Evolutionary conservation across 2,888 invertebrate genomes (phyloP).

Genomic region (Taphrorychus bicolor): DNA sequence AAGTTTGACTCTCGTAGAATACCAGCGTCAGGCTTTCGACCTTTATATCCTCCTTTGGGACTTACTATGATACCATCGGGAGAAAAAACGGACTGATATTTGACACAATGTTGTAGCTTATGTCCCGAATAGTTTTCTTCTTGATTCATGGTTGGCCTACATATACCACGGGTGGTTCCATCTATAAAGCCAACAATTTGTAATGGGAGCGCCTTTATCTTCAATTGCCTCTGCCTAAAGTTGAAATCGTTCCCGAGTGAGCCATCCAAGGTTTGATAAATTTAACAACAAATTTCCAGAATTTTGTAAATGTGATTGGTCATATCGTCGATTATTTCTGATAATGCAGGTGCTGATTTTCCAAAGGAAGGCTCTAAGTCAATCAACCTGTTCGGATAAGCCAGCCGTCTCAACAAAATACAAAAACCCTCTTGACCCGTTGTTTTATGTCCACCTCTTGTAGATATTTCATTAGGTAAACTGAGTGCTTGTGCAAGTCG

Average conservation of each 20-base stretch:
- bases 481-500: slow-evolving; percentile 19
- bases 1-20: slow-evolving; percentile 40
- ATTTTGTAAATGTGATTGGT: slow-evolving; percentile 10
- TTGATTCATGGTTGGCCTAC: slow-evolving; percentile 33
- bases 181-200: slow-evolving; percentile 42
- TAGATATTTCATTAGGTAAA: slow-evolving; percentile 17
- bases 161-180: slow-evolving; percentile 37
- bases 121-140: slow-evolving; percentile 35
- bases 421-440: slow-evolving; percentile 13
- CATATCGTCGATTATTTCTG: slow-evolving; percentile 14
- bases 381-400: slow-evolving; percentile 33
- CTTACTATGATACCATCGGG: slow-evolving; percentile 43
- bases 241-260: slow-evolving; percentile 15
- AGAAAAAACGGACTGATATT: slow-evolving; percentile 43
- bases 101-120: slow-evolving; percentile 41
- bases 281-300: slow-evolving; percentile 14
- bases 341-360: slow-evolving; percentile 14
- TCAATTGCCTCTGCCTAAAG: slow-evolving; percentile 19
- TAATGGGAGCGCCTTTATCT: slow-evolving; percentile 28
- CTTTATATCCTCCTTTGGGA: slow-evolving; percentile 38
- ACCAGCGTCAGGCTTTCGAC: slow-evolving; percentile 42
- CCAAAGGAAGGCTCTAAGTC: slow-evolving; percentile 31
- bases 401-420: slow-evolving; percentile 32
- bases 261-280: slow-evolving; percentile 13
- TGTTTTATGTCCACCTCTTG: slow-evolving; percentile 8